Evolutionary conservation across 1,140 invertebrate genomes (phyloP), one percentile per base, ranked within the genome.

Genomic region (Cydia strobilella): DNA sequence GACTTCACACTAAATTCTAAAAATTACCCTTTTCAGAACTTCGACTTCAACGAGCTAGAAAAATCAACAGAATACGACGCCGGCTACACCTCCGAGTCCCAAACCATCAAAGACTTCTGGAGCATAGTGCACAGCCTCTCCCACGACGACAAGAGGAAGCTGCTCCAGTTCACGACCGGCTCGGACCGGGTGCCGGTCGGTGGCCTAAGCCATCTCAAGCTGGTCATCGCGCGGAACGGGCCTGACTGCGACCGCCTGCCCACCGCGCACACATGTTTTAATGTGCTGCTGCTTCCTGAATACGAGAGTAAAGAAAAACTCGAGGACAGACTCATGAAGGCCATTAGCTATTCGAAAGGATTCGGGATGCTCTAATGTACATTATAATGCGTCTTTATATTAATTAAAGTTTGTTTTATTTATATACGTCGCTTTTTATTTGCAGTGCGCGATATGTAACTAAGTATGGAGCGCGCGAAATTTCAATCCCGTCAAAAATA

Each of bases 261-360:
- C 42, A 97, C 96, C 18, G 96, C 96, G 10, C 98, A 99, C 89
- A 99, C 98, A 0, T 99, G 98, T 92, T 99, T 99, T 92, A 99
- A 99, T 91, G 95, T 99, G 2, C 94, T 99, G 12, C 95, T 99
- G 74, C 93, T 99, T 65, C 98, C 98, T 0, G 96, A 97, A 86
- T 99, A 99, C 84, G 95, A 94, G 71, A 96, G 94, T 59, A 96
- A 96, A 93, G 96, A 98, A 75, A 97, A 97, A 89, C 93, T 99
- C 23, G 94, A 96, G 85, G 96, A 97, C 83, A 96, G 98, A 89
- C 94, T 99, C 45, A 92, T 98, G 73, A 97, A 98, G 90, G 98
- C 98, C 51, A 98, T 99, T 79, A 97, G 96, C 85, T 97, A 97
- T 86, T 97, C 96, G 1, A 97, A 97, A 94, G 96, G 96, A 72